Evolutionary conservation across 2,888 invertebrate species (phyloP), one percentile per base, ranked within the genome.

Genomic region (Acanthococcus lagerstroemiae): DNA sequence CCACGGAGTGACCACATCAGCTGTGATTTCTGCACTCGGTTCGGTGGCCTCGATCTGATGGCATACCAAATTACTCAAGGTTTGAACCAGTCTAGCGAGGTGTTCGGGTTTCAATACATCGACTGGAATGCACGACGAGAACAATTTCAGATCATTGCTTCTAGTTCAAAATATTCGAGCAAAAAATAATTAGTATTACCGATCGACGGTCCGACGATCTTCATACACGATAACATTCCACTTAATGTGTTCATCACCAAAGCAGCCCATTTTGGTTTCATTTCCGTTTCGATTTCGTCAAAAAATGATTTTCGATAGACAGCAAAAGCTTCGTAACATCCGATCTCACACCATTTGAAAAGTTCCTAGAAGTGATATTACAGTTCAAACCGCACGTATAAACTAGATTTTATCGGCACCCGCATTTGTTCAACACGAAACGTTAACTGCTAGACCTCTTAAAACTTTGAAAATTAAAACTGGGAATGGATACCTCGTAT

Each of bases 1-100:
- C 92, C 92, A 93, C 4, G 91, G 88, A 4, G 83, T 76, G 15
- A 89, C 82, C 15, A 85, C 84, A 67, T 84, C 84, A 63, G 90
- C 80, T 0, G 86, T 85, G 73, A 81, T 80, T 69, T 83, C 84
- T 25, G 80, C 78, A 73, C 79, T 82, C 37, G 88, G 88, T 71
- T 77, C 76, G 3, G 80, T 76, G 0, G 80, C 76, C 72, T 91
- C 90, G 68, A 92, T 80, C 75, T 90, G 89, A 73, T 87, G 84
- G 60, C 86, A 85, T 69, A 90, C 83, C 57, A 91, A 82, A 72
- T 84, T 83, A 22, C 87, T 83, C 48, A 92, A 78, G 74, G 86
- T 86, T 74, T 89, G 85, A 0, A 89, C 81, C 17, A 90, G 79
- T 69, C 87, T 82, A 4, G 83, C 79, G 9, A 67, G 66, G 26